These are phyloP conservation scores for Cloeon dipterum DNA, from an alignment of 2,888 invertebrate species.

Conservation along the genomic window DNA sequence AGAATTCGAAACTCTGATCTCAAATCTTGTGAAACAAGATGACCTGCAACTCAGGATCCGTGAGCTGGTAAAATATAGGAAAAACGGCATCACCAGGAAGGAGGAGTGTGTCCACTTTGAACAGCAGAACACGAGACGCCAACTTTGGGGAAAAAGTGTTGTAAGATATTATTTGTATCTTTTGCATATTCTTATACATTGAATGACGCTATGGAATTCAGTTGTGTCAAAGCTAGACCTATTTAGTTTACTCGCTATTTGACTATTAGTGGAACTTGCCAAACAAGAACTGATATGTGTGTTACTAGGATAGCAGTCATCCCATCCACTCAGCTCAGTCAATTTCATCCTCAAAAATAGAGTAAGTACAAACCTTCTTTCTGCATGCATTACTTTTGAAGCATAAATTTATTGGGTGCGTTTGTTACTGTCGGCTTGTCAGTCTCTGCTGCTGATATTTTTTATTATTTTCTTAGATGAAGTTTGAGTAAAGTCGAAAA, in stretches of 20 bases:
- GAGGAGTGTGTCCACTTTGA: slow-evolving; percentile 78
- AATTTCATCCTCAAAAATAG: slow-evolving; percentile 38
- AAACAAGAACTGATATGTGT: not conserved
- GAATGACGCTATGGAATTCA: not conserved
- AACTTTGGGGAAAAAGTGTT: slow-evolving; percentile 32
- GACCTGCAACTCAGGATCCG: slow-evolving; percentile 62
- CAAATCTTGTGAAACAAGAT: slow-evolving; percentile 58
- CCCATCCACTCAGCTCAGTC: slow-evolving; percentile 33
- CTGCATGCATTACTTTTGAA: no score
- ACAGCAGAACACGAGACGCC: slow-evolving; percentile 26
- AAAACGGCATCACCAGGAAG: slow-evolving; percentile 59
- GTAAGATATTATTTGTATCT: slow-evolving; percentile 9
- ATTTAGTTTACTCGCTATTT: no score
- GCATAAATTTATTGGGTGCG: no score
- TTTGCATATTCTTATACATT: not conserved
- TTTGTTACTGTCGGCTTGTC: no score
- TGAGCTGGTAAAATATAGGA: slow-evolving; percentile 62
- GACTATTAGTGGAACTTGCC: no score
- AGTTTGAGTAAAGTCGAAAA: no score
- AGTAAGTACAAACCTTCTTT: no score
- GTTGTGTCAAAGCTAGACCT: no score
- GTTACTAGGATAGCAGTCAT: slow-evolving; percentile 60
- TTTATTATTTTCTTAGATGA: no score
- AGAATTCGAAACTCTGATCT: slow-evolving; percentile 60
- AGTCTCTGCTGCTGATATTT: no score